Evolutionary conservation across 2,888 invertebrate genomes (phyloP).

Genomic region (Hirudinaria manillensis): DNA sequence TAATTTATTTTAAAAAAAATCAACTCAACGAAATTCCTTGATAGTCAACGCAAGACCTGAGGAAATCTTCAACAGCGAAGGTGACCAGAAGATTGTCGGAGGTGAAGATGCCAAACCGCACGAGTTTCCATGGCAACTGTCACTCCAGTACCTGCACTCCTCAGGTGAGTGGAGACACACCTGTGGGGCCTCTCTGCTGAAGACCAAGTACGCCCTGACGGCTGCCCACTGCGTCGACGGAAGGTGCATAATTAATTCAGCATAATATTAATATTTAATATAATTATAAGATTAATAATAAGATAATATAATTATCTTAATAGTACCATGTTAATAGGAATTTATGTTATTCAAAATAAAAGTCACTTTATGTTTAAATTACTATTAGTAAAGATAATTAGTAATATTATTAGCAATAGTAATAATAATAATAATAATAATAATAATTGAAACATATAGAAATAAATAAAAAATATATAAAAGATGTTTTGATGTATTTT

Average conservation of each 20-base stretch:
- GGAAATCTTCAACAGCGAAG: background rate
- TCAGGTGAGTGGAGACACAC: conserved; percentile 10
- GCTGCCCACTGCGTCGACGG: conserved; percentile 30
- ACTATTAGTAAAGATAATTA: background rate
- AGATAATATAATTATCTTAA: background rate
- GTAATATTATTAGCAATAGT: background rate
- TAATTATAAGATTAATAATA: background rate
- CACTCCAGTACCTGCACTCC: conserved; percentile 4
- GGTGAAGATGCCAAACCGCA: conserved; percentile 13
- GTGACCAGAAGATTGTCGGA: conserved; percentile 16
- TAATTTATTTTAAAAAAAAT: too few relatives aligned
- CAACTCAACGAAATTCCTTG: too few relatives aligned
- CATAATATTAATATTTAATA: background rate
- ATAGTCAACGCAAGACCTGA: too few relatives aligned
- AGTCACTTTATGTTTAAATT: too few relatives aligned
- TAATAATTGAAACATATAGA: background rate
- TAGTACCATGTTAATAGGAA: too few relatives aligned
- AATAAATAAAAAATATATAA: too few relatives aligned
- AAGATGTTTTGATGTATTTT: too few relatives aligned
- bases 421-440: background rate
- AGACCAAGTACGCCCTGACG: conserved; percentile 8
- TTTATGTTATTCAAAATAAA: too few relatives aligned
- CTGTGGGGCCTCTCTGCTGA: conserved; percentile 26
- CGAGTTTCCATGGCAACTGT: conserved; percentile 31
- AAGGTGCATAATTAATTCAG: background rate